Evolutionary conservation across 2,113 vertebrate species (phyloP), one percentile per base, ranked within the genome.

Genomic region (Grallaria varia): DNA sequence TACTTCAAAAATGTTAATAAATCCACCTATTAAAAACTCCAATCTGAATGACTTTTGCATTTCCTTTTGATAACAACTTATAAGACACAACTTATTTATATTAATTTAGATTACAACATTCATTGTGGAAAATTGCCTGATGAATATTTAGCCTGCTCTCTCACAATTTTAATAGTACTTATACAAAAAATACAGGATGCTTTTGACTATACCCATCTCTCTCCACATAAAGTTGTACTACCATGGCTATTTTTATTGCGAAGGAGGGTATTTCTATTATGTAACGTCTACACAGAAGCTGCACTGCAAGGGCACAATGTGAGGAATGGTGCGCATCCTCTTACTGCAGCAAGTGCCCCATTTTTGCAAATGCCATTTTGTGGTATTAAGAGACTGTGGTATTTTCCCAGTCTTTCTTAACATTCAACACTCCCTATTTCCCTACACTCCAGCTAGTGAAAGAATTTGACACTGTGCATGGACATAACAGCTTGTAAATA

Each of bases 1-100:
- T 45, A 40, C 40, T 87, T 93, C 25, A 81, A 82, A 82, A 87
- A 85, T 30, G 66, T 45, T 75, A 82, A 22, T 55, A 82, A 88
- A 73, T 60, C 25, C 56, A 80, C 21, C 3, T 1, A 72, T 52
- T 20, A 25, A 68, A 69, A 93, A 52, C 11, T 10, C 37, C 45
- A 74, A 23, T 35, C 56, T 44, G 21, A 79, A 50, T 9, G 7
- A 47, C 62, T 53, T 67, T 74, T 0, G 0, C 28, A 37, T 63
- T 84, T 87, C 14, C 20, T 89, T 92, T 40, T 8, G 20, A 69
- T n/a, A 84, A 30, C 15, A 78, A 80, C 17, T 59, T 50, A 40
- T 4, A 9, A 25, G 71, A 86, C 23, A 80, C 25, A 78, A 50
- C n/a, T n/a, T n/a, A 56, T 4, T 27, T 44, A 44, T 44, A 44